A percentile compares a stretch with the other conserved stretches of the same genome.
Evolutionary conservation across 2,888 invertebrate genomes (phyloP).

Genomic region (Sinodicranocentrus sp.): DNA sequence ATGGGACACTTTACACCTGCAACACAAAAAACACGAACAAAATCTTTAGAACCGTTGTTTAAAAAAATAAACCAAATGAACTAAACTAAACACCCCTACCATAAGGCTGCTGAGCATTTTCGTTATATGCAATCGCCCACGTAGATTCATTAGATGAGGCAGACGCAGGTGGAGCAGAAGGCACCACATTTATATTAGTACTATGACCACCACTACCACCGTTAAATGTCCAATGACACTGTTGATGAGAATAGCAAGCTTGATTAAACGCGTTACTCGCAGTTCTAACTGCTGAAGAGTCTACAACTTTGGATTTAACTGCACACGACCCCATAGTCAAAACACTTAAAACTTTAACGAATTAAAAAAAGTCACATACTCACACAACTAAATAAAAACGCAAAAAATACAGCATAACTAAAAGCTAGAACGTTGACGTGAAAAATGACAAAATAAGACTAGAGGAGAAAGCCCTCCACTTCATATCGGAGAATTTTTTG

Average conservation of each 20-base stretch:
- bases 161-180: conserved; percentile 41
- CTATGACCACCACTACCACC: background rate
- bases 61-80: background rate
- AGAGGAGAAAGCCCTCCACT: background rate
- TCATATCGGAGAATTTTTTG: background rate
- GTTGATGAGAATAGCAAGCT: conserved; percentile 17
- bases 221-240: conserved; percentile 40
- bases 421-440: no score
- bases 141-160: background rate
- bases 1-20: conserved; percentile 99
- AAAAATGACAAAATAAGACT: no score
- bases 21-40: conserved; percentile 78
- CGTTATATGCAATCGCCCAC: conserved; percentile 44
- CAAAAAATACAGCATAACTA: no score
- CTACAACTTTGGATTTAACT: conserved; percentile 68
- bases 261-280: conserved; percentile 28
- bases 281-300: conserved; percentile 4
- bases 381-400: no score
- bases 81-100: conserved; percentile 11
- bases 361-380: no score
- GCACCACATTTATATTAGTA: conserved; percentile 24
- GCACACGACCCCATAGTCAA: conserved; percentile 75
- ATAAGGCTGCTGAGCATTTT: conserved; percentile 35
- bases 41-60: background rate
- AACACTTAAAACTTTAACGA: no score